Evolutionary conservation across 2,113 vertebrate species (phyloP), one percentile per base, ranked within the genome.

Genomic region (Haliaeetus leucogaster): DNA sequence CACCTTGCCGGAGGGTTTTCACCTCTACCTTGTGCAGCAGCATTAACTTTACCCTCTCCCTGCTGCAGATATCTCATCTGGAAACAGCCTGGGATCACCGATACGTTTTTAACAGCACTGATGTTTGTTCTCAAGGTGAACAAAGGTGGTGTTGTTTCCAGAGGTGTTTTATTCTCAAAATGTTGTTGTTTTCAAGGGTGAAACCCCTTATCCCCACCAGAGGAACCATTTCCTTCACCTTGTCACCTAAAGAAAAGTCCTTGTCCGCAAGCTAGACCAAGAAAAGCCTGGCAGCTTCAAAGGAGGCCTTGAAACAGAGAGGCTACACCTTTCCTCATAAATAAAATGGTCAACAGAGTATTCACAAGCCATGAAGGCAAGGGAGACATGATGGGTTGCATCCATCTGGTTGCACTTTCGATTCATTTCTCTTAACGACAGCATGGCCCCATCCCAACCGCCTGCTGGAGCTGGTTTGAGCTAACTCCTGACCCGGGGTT

Each of bases 401-500:
- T 61, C 58, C 10, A 0, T 11, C 5, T 4, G 26, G 20, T 16
- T 50, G 23, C 1, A 29, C 29, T 79, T 59, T 36, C 59, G 40
- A 27, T 34, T 20, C 2, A 10, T 72, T 67, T 56, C 29, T 72
- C 40, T n/a, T 14, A 59, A 10, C 11, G 16, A 0, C 13, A 4
- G 21, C 14, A 0, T 3, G 34, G 20, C 29, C 30, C 16, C 30
- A 34, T 48, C 34, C 25, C 58, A 58, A 40, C 18, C 30, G 42
- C 47, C n/a, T 1, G 43, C 42, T 55, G 14, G 72, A 84, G 50
- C 61, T 16, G 6, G n/a, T 71, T 2, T 4, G 61, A 67, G 56
- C 80, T 17, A 1, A 32, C 22, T 65, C 34, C 58, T 5, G 52
- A 48, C 32, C 58, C 22, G 3, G 0, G 0, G 21, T 1, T 61